A percentile compares a stretch with the other conserved stretches of the same genome.
Evolutionary conservation across 2,888 invertebrate species (phyloP).

Genomic region (Rutpela maculata): DNA sequence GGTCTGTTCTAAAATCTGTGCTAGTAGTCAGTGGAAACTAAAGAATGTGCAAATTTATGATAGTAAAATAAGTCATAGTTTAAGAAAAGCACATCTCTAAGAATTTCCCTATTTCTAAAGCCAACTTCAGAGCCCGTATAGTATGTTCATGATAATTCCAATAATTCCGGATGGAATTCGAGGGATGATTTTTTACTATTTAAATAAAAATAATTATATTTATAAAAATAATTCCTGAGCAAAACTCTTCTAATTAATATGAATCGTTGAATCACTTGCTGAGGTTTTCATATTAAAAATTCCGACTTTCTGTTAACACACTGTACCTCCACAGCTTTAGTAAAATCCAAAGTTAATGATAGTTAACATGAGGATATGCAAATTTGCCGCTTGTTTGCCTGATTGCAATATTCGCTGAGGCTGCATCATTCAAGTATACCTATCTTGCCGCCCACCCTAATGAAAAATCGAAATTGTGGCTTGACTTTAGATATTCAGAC

Average conservation of each 20-base stretch:
- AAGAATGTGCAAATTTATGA: too few relatives aligned
- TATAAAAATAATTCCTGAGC: too few relatives aligned
- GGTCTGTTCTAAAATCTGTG: too few relatives aligned
- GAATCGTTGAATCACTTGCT: background rate
- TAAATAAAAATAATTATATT: too few relatives aligned
- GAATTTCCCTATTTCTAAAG: too few relatives aligned
- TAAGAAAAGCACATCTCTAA: too few relatives aligned
- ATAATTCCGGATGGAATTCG: too few relatives aligned
- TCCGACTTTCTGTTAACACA: conserved; percentile 15
- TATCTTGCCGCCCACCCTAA: conserved; percentile 30
- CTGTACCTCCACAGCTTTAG: conserved; percentile 47
- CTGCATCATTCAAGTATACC: conserved; percentile 44
- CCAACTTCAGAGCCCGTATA: too few relatives aligned
- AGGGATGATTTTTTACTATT: too few relatives aligned
- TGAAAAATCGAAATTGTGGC: conserved; percentile 46
- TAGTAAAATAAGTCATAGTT: too few relatives aligned
- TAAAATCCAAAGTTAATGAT: conserved; percentile 57
- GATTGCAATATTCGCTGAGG: conserved; percentile 50
- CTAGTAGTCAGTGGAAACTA: too few relatives aligned
- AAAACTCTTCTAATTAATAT: background rate
- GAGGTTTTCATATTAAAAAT: background rate
- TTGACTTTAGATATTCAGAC: conserved; percentile 17
- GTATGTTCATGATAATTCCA: too few relatives aligned
- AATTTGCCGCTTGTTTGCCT: conserved; percentile 54
- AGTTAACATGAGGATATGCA: conserved; percentile 55